Conservation (phyloP, 2,113 vertebrate species). For the Bostrychus sinensis region DNA sequence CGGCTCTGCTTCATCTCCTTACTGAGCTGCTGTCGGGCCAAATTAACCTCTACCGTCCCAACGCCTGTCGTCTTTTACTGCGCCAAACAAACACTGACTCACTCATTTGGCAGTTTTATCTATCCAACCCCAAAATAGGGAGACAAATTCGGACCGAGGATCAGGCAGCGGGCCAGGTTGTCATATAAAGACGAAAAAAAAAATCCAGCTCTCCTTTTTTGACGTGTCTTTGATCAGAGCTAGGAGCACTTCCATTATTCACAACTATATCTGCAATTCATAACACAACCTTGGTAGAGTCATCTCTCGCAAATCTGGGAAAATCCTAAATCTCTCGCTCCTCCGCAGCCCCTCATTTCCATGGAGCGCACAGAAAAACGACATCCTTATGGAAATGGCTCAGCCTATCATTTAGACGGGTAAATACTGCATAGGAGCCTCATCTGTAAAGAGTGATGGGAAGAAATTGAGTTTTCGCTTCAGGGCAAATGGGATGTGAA, state of each 20-base stretch:
- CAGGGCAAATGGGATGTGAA: conserved; percentile 66
- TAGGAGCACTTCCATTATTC: conserved; percentile 70
- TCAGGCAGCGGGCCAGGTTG: conserved; percentile 29
- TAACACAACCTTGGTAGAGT: conserved; percentile 37
- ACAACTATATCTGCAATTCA: conserved; percentile 70
- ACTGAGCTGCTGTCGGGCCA: conserved; percentile 65
- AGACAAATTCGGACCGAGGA: conserved; percentile 36
- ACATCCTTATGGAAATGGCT: conserved; percentile 70
- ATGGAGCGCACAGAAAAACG: conserved; percentile 50
- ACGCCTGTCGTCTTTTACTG: conserved; percentile 44
- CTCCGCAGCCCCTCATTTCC: conserved; percentile 49
- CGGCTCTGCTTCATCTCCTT: conserved; percentile 60
- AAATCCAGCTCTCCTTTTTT: conserved; percentile 11
- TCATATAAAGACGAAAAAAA: background rate
- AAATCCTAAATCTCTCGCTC: conserved; percentile 33
- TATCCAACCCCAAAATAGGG: conserved; percentile 22
- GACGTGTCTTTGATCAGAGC: conserved; percentile 45
- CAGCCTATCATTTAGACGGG: conserved; percentile 62
- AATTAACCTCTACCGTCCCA: conserved; percentile 60
- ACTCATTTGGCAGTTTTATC: conserved; percentile 55
- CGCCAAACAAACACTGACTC: conserved; percentile 72
- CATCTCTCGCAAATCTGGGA: conserved; percentile 34
- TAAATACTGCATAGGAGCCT: conserved; percentile 67
- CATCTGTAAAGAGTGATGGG: conserved; percentile 59
- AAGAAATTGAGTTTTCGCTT: conserved; percentile 67